phyloP scores from a whole-genome alignment of 2,797 vertebrate species.

The Fundulus diaphanus region DNA sequence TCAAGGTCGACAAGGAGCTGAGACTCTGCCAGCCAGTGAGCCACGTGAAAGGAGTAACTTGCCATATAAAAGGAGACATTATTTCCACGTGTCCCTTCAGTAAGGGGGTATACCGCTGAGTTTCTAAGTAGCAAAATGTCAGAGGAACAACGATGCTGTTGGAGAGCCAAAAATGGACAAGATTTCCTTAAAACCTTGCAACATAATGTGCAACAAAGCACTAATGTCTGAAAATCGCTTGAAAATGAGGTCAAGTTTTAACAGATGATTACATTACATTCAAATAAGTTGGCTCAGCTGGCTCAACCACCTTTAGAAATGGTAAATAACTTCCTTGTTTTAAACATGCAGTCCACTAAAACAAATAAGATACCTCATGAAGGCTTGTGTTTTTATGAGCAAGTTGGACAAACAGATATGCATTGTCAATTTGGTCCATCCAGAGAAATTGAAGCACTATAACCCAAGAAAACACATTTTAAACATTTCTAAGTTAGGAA shows the following conservation, averaged over 20 bases:
- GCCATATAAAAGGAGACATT: conserved; percentile 26
- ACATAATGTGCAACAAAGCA: neutral
- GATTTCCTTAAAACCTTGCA: conserved; percentile 19
- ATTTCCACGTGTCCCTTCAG: conserved; percentile 44
- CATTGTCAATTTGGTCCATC: no score
- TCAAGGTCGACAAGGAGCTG: conserved; percentile 79
- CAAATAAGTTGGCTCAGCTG: neutral
- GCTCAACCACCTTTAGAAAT: no score
- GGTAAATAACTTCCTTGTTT: no score
- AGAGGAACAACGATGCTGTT: conserved; percentile 46
- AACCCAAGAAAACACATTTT: no score
- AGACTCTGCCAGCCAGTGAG: conserved; percentile 51
- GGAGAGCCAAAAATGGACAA: conserved; percentile 37
- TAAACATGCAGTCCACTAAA: no score
- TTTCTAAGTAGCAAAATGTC: conserved; percentile 43
- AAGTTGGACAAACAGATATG: no score
- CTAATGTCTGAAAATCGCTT: neutral
- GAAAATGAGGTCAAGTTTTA: neutral
- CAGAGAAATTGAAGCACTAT: no score
- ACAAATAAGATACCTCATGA: no score
- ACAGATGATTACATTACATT: neutral
- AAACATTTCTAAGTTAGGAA: no score
- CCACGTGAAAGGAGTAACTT: conserved; percentile 43
- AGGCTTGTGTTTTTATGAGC: no score
- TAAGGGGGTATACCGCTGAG: conserved; percentile 42